Conservation (phyloP, 2,113 vertebrate species). For the Tylochromis polylepis region DNA sequence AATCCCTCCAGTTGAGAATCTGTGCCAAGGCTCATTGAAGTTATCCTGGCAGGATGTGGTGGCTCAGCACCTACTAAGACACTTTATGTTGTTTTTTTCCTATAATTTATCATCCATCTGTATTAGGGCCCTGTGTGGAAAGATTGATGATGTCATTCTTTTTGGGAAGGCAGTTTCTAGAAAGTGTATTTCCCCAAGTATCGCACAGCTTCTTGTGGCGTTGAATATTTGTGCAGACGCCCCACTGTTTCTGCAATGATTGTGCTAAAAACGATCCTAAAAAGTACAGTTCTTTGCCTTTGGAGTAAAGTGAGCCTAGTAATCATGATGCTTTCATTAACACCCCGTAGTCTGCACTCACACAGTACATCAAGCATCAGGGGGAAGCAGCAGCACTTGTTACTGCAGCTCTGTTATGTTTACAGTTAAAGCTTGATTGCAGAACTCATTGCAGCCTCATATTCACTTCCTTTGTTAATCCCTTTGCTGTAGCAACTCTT, state of each 20-base stretch:
- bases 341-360: conserved; percentile 12
- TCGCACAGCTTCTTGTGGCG: too few species aligned
- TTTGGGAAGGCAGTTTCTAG: not conserved
- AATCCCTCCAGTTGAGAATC: not conserved
- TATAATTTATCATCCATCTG: not conserved
- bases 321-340: conserved; percentile 41
- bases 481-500: conserved; percentile 34
- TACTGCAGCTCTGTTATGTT: conserved; percentile 52
- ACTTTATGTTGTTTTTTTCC: not conserved
- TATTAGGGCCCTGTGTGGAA: not conserved
- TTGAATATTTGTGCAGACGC: not conserved
- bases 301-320: conserved; percentile 11
- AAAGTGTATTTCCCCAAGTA: not conserved
- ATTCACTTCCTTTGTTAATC: conserved; percentile 67
- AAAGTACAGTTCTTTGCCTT: not conserved
- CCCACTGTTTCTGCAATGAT: not conserved
- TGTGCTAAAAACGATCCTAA: not conserved
- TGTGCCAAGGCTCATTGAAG: not conserved
- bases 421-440: conserved; percentile 60
- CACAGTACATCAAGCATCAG: conserved; percentile 19
- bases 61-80: not conserved
- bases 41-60: not conserved
- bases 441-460: conserved; percentile 47
- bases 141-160: not conserved
- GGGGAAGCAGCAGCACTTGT: conserved; percentile 51